Percentiles rank a stretch among this genome's conserved stretches.
Evolutionary conservation across 2,797 vertebrate species (phyloP).

Genomic region (Ctenopoma kingsleyae): DNA sequence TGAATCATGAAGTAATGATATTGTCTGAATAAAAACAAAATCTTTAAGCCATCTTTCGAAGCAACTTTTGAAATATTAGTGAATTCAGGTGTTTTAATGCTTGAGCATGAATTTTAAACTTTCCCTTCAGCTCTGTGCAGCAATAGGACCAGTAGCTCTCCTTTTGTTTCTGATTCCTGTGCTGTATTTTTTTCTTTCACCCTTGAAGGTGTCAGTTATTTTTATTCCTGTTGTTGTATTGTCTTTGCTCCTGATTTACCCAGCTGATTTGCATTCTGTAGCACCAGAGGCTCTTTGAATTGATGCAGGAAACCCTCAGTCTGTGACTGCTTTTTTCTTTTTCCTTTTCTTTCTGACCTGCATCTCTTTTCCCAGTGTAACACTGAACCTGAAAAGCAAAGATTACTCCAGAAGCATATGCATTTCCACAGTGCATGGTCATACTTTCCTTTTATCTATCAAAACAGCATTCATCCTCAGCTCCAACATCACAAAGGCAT

Average conservation of each 20-base stretch:
- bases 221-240: conserved; percentile 18
- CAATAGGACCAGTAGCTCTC: neutral
- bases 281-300: conserved; percentile 22
- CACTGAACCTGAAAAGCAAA: neutral
- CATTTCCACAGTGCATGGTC: conserved; percentile 22
- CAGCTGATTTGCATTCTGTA: conserved; percentile 11
- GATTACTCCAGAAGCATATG: neutral
- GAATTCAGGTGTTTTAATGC: conserved; percentile 18
- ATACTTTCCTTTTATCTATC: conserved; percentile 14
- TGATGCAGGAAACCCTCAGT: conserved; percentile 10
- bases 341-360: conserved; percentile 26
- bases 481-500: conserved; percentile 29
- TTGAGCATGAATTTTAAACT: conserved; percentile 37
- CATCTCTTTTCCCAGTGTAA: neutral
- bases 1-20: too few species aligned
- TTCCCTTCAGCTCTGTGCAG: conserved; percentile 11
- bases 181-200: neutral
- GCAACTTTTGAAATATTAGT: neutral
- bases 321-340: conserved; percentile 10
- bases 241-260: conserved; percentile 36
- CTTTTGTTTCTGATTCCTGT: conserved; percentile 4
- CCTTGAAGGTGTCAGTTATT: conserved; percentile 13
- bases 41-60: too few species aligned
- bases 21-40: too few species aligned
- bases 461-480: conserved; percentile 15